A percentile compares a stretch with the other conserved stretches of the same genome.
Conservation (phyloP, 2,797 vertebrate genomes). For the Sebastes kiyomatsui region DNA sequence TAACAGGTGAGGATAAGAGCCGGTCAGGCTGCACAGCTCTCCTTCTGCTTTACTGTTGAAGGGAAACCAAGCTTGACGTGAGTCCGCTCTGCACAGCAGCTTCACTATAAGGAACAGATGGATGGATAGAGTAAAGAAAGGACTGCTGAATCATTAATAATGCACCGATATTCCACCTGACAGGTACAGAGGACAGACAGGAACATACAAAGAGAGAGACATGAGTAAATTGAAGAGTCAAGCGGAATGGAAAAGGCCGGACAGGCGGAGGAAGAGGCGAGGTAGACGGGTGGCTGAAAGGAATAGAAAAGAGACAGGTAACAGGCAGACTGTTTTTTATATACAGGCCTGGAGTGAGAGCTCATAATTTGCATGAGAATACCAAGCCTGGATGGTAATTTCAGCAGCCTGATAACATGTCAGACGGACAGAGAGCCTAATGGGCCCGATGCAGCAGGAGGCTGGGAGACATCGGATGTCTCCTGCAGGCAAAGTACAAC, state of each 20-base stretch:
- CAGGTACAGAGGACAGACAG: constrained; percentile 9
- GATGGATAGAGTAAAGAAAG: constrained; percentile 56
- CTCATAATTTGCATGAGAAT: constrained; percentile 58
- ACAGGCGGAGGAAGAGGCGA: neutral
- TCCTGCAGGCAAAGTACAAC: constrained; percentile 12
- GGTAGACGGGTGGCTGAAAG: constrained; percentile 16
- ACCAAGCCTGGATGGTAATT: constrained; percentile 31
- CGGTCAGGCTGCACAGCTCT: constrained; percentile 22
- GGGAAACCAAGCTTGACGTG: constrained; percentile 52
- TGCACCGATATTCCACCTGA: constrained; percentile 74
- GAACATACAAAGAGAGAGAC: constrained; percentile 7
- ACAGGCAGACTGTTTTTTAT: neutral
- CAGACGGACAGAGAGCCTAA: constrained; percentile 33
- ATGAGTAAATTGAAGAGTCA: constrained; percentile 35
- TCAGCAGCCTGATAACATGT: constrained; percentile 50
- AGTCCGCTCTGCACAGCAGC: constrained; percentile 2
- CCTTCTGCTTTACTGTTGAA: constrained; percentile 19
- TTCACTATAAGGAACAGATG: constrained; percentile 26
- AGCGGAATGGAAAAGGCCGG: constrained; percentile 14
- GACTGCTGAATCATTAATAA: constrained; percentile 67
- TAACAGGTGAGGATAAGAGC: constrained; percentile 14
- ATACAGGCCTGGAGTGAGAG: constrained; percentile 1
- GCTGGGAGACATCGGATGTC: neutral
- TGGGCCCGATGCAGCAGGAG: constrained; percentile 1
- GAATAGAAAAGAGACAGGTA: neutral